These are phyloP conservation scores for Oryzias woworae DNA, from an alignment of 2,113 vertebrate genomes.

Conservation along the genomic window DNA sequence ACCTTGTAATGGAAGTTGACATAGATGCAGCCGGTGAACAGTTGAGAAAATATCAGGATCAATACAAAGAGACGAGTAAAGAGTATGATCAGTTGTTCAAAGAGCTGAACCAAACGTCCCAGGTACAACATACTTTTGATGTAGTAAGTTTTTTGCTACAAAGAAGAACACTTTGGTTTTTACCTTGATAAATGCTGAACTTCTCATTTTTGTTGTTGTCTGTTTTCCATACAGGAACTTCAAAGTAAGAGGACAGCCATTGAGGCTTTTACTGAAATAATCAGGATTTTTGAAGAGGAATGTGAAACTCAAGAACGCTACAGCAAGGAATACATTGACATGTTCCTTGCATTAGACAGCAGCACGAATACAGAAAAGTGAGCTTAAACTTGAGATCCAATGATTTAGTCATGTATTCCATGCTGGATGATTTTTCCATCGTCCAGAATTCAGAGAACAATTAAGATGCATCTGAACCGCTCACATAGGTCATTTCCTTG, in stretches of 20 bases:
- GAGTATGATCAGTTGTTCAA: constrained; percentile 94
- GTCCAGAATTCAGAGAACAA: background rate
- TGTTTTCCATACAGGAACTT: constrained; percentile 79
- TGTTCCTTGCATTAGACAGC: constrained; percentile 91
- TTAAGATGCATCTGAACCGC: background rate
- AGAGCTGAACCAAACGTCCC: constrained; percentile 93
- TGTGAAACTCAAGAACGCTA: constrained; percentile 96
- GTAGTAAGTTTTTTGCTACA: background rate
- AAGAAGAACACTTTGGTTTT: background rate
- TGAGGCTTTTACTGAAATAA: constrained; percentile 97
- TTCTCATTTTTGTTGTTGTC: background rate
- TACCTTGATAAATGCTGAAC: background rate
- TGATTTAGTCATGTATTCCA: background rate
- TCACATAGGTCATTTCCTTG: background rate
- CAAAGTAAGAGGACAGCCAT: constrained; percentile 98
- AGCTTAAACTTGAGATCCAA: background rate
- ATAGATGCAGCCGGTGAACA: constrained; percentile 95
- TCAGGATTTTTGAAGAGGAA: constrained; percentile 98
- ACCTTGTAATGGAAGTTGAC: constrained; percentile 92
- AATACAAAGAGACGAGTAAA: constrained; percentile 94
- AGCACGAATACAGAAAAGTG: constrained; percentile 92
- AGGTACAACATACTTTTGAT: constrained; percentile 73
- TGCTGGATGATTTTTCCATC: background rate
- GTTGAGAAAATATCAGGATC: constrained; percentile 91
- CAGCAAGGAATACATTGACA: constrained; percentile 98